Evolutionary conservation across 2,113 vertebrate species (phyloP).

Genomic region (Suncus etruscus): DNA sequence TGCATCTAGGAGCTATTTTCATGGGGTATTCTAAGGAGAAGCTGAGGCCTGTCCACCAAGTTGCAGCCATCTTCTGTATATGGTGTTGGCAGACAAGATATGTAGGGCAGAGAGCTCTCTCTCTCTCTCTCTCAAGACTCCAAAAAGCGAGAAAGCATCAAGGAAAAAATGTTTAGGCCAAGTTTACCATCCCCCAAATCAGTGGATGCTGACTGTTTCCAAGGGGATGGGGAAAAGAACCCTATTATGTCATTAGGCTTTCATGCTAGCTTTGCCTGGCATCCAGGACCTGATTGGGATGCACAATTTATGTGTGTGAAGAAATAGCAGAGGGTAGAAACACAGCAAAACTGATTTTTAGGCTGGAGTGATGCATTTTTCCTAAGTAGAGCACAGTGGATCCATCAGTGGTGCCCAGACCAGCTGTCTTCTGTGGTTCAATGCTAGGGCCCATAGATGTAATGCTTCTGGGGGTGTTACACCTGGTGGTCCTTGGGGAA

Average conservation of each 20-base stretch:
- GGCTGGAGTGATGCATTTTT: too few species aligned
- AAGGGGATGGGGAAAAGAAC: not conserved
- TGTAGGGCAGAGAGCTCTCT: not conserved
- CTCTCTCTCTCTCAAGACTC: not conserved
- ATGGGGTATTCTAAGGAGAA: not conserved
- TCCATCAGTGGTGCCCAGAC: too few species aligned
- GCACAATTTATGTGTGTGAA: not conserved
- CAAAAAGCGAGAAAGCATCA: not conserved
- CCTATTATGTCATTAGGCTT: not conserved
- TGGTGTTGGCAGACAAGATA: not conserved
- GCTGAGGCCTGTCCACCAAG: not conserved
- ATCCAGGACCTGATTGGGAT: not conserved
- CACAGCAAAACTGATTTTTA: conserved; percentile 36
- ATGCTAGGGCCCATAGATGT: too few species aligned
- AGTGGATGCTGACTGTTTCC: not conserved
- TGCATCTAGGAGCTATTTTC: not conserved
- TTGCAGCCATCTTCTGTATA: not conserved
- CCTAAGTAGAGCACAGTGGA: too few species aligned
- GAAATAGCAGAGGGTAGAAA: not conserved
- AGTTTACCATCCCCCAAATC: not conserved
- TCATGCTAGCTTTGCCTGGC: not conserved
- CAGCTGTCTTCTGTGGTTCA: too few species aligned
- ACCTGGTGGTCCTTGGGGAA: too few species aligned
- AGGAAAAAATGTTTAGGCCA: not conserved
- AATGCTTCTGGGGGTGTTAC: too few species aligned